phyloP scores from a whole-genome alignment of 2,113 vertebrate genomes.

The Sorex araneus region DNA sequence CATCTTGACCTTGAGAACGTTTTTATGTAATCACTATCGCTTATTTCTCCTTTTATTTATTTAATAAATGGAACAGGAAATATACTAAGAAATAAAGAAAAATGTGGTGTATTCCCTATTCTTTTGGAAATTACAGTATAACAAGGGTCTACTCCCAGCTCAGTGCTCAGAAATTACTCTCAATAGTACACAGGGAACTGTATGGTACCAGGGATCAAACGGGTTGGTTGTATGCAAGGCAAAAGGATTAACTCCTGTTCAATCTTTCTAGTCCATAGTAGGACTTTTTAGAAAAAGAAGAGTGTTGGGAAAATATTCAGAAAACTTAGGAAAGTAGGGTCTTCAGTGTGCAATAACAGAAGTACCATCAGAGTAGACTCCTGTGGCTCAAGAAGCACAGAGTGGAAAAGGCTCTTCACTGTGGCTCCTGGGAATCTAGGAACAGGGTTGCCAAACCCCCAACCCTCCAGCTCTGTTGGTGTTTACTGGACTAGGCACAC shows the following conservation, averaged over 20 bases:
- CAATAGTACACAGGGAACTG: too few relatives aligned
- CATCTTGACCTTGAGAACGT: not conserved
- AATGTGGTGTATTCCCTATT: not conserved
- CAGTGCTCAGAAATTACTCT: too few relatives aligned
- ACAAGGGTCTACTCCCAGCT: not conserved
- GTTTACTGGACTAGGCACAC: not conserved
- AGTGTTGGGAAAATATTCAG: slow-evolving; percentile 21
- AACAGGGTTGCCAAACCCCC: not conserved
- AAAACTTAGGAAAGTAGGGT: not conserved
- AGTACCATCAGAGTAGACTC: not conserved
- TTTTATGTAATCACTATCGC: slow-evolving; percentile 14
- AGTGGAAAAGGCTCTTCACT: not conserved
- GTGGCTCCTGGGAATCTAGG: not conserved
- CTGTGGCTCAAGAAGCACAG: not conserved
- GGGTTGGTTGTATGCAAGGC: not conserved
- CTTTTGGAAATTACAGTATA: slow-evolving; percentile 15
- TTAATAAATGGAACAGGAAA: not conserved
- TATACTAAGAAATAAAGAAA: slow-evolving; percentile 6
- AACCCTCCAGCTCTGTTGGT: not conserved
- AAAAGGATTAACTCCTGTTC: too few relatives aligned
- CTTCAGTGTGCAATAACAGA: not conserved
- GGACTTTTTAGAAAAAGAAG: not conserved
- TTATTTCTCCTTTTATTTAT: not conserved
- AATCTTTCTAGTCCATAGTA: too few relatives aligned
- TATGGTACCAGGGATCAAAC: too few relatives aligned